Base-by-base conservation (phyloP, 1,140 invertebrate species). In the Achatina immaculata region DNA sequence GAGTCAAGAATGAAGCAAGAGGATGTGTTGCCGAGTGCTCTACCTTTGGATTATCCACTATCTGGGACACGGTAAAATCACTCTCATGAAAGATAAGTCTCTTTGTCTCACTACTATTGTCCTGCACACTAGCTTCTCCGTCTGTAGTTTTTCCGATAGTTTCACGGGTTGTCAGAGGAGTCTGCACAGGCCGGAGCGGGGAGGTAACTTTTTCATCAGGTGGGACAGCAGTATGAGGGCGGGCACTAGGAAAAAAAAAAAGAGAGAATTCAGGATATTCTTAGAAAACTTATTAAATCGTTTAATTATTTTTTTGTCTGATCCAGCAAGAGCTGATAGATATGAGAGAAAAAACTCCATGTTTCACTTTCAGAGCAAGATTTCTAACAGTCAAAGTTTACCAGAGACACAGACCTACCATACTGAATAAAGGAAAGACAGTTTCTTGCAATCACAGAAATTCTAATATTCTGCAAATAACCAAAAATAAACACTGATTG, bases 1-100 rank as follows among this genome's bases (percentile, higher is more conserved):
- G 11, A 74, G 19, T 21, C 45, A 45, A 48, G 42, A 74, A 74
- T 51, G 11, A 48, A 43, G 9, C 16, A 45, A 48, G 36, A 48
- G n/a, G 31, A 74, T 43, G n/a, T 34, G n/a, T n/a, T n/a, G n/a
- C 0, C n/a, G 48, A 40, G 31, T 31, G 9, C 6, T 34, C 55
- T 75, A 91, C 90, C 89, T 90, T 90, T 38, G 87, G 85, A 77
- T 90, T 90, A 79, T 91, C 90, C 31, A 90, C 84, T 68, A 91
- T 90, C 14, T 87, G 85, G 24, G 89, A 88, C 14, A 89, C 78
- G 19, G 82, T 83, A 81, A 89, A 90, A 75, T 91, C 90, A 77
- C 85, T 88, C n/a, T 86, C 84, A 81, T 90, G 90, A 80, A 86
- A 91, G 28, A 90, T 86, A 6, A 91, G 84, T 43, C 85, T 83